These are phyloP conservation scores for Candoia aspera DNA, from an alignment of 2,113 vertebrate genomes.

Conservation along the genomic window DNA sequence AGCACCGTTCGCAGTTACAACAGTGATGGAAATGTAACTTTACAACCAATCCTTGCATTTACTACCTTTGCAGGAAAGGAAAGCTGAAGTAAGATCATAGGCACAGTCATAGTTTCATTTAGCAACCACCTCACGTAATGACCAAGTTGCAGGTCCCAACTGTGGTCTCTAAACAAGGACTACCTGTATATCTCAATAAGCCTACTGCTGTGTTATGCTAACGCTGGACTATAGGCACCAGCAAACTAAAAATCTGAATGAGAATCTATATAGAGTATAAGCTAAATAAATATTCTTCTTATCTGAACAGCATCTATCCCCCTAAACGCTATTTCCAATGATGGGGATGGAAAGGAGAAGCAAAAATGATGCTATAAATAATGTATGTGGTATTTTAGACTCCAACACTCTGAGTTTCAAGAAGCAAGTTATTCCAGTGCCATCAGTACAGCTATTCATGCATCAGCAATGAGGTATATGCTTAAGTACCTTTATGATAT, in stretches of 20 bases:
- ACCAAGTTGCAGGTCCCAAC: background rate
- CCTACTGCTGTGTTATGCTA: background rate
- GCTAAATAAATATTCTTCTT: background rate
- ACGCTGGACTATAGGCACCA: background rate
- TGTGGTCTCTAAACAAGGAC: background rate
- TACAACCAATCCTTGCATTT: background rate
- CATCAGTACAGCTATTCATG: background rate
- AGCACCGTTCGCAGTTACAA: background rate
- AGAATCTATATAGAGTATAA: background rate
- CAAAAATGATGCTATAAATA: background rate
- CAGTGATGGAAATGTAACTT: background rate
- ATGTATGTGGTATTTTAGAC: background rate
- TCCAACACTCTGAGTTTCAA: background rate
- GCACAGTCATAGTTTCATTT: background rate
- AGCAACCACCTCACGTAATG: background rate
- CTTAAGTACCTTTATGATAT: conserved; percentile 19
- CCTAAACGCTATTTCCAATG: background rate
- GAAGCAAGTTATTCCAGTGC: background rate
- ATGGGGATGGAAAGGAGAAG: background rate
- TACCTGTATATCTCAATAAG: background rate
- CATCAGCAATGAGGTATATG: background rate
- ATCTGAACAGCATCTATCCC: background rate
- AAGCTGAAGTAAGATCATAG: background rate
- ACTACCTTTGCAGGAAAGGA: background rate
- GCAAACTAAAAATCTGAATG: background rate